Conservation (phyloP, 2,797 vertebrate genomes). For the Prunella strophiata region DNA sequence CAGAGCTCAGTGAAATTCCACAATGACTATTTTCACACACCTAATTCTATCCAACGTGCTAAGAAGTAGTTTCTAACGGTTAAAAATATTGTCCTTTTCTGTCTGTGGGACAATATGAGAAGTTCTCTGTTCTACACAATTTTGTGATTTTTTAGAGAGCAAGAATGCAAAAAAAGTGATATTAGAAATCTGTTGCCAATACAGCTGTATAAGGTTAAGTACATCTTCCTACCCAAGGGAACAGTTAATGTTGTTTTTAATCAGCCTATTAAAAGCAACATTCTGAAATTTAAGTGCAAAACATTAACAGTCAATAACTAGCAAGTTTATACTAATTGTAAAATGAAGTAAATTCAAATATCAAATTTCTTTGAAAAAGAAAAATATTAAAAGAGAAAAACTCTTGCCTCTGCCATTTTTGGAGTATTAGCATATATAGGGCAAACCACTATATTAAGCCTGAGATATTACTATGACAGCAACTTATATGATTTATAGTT, state of each 20-base stretch:
- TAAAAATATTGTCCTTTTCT: not conserved
- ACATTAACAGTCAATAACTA: not conserved
- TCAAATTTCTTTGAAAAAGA: not conserved
- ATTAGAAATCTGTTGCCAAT: not conserved
- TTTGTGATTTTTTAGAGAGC: not conserved
- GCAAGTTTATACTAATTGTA: not conserved
- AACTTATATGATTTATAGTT: not conserved
- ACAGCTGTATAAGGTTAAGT: not conserved
- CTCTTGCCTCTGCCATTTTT: not conserved
- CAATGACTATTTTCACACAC: not conserved
- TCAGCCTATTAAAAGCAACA: too few relatives aligned
- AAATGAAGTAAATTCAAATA: not conserved
- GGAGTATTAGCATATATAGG: not conserved
- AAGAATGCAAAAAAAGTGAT: not conserved
- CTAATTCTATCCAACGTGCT: not conserved
- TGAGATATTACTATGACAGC: not conserved
- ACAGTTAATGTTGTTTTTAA: not conserved
- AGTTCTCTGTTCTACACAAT: not conserved
- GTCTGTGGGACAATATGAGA: not conserved
- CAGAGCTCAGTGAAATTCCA: not conserved
- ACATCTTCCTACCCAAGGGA: not conserved
- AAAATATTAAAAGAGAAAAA: not conserved
- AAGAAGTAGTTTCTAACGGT: not conserved
- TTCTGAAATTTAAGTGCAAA: not conserved
- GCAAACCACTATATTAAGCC: not conserved